These are phyloP conservation scores for Orthosia gothica DNA, from an alignment of 2,888 invertebrate species.

Conservation along the genomic window DNA sequence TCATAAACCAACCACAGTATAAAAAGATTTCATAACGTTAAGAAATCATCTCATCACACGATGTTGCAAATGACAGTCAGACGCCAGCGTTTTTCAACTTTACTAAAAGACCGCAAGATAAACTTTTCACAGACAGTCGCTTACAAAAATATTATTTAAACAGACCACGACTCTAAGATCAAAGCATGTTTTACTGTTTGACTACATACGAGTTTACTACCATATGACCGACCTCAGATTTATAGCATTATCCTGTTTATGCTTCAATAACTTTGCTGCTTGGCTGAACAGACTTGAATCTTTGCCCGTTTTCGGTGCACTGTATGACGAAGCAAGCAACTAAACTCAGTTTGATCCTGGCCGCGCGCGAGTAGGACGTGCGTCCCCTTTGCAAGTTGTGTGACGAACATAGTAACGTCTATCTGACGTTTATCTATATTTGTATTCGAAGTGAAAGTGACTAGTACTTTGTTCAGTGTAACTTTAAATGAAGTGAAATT, in stretches of 20 bases:
- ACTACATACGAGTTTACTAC: slow-evolving; percentile 68
- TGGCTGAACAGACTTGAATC: slow-evolving; percentile 78
- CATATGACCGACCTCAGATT: slow-evolving; percentile 79
- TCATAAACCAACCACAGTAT: neutral
- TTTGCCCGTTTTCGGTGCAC: slow-evolving; percentile 75
- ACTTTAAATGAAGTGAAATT: slow-evolving; percentile 58
- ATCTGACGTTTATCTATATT: slow-evolving; percentile 64
- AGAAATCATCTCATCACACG: slow-evolving; percentile 23
- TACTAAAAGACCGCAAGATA: slow-evolving; percentile 54
- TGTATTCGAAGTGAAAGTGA: slow-evolving; percentile 68
- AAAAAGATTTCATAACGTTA: slow-evolving; percentile 19
- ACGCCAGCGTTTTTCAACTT: slow-evolving; percentile 18
- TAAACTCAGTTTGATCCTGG: slow-evolving; percentile 74
- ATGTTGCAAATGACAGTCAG: slow-evolving; percentile 23
- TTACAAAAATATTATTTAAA: slow-evolving; percentile 64
- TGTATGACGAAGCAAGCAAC: slow-evolving; percentile 59
- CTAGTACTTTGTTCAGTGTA: slow-evolving; percentile 69
- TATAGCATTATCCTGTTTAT: slow-evolving; percentile 82
- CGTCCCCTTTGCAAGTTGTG: slow-evolving; percentile 68
- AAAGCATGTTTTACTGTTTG: slow-evolving; percentile 73
- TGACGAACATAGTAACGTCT: slow-evolving; percentile 84
- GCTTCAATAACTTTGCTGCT: slow-evolving; percentile 81
- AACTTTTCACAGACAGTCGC: slow-evolving; percentile 42
- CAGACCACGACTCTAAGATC: slow-evolving; percentile 69
- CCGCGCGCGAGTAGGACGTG: slow-evolving; percentile 74